Evolutionary conservation across 2,797 vertebrate genomes (phyloP).

Genomic region (Muraenolepis orangiensis): DNA sequence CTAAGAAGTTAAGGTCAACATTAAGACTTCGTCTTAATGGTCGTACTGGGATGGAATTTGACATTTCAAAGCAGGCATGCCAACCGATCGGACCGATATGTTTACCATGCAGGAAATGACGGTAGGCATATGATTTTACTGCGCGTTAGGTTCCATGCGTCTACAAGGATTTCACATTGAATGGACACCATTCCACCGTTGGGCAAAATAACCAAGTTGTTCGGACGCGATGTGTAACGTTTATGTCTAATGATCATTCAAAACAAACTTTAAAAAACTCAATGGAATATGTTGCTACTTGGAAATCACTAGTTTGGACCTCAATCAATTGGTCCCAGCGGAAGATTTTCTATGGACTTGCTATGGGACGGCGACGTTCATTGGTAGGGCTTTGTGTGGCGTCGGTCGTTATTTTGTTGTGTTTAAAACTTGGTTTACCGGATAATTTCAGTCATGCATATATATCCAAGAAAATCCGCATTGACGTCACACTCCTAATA

Average conservation of each 20-base stretch:
- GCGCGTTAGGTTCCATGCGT: background rate
- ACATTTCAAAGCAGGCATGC: background rate
- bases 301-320: background rate
- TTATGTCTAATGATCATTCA: no score
- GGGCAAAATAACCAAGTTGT: background rate
- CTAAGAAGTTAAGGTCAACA: background rate
- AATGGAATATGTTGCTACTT: conserved; percentile 1
- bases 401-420: conserved; percentile 15
- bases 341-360: background rate
- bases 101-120: background rate
- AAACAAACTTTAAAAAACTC: no score
- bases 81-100: background rate
- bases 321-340: background rate
- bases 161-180: background rate
- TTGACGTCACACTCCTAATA: conserved; percentile 59
- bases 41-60: background rate
- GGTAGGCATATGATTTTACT: background rate
- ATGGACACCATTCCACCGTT: background rate
- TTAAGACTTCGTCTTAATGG: background rate
- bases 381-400: background rate
- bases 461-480: background rate
- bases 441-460: background rate
- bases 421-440: background rate
- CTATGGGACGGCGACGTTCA: background rate
- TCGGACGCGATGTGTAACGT: no score